Conservation (phyloP, 2,113 vertebrate genomes). For the Gallinago undulata region DNA sequence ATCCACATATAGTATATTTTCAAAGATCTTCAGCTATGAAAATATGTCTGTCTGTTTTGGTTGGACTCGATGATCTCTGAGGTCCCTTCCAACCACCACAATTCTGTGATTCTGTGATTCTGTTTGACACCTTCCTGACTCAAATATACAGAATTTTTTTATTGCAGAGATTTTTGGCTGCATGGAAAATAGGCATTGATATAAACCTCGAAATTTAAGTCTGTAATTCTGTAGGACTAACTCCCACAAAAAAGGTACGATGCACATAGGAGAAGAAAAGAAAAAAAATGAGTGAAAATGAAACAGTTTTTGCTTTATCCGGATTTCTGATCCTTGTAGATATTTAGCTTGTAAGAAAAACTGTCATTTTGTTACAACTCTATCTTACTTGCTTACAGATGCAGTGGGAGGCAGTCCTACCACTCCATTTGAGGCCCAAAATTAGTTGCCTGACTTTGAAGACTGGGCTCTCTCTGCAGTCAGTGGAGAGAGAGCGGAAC, state of each 20-base stretch:
- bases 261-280: not conserved
- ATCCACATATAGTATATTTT: not conserved
- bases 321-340: not conserved
- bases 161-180: not conserved
- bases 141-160: not conserved
- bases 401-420: rapidly evolving
- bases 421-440: not conserved
- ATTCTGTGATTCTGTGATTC: no score
- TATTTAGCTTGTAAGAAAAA: not conserved
- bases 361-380: not conserved
- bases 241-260: not conserved
- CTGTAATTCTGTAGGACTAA: not conserved
- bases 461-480: not conserved
- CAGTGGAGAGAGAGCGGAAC: not conserved
- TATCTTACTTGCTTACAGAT: not conserved
- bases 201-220: not conserved
- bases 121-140: not conserved
- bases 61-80: no score
- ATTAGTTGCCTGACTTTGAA: not conserved
- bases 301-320: not conserved
- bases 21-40: not conserved
- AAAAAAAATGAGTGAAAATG: not conserved
- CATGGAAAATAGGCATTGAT: not conserved
- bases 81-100: no score
- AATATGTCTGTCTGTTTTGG: not conserved